Percentiles rank a stretch among this genome's conserved stretches.
These are phyloP conservation scores for Pomacea canaliculata DNA, from an alignment of 2,888 invertebrate species.

Conservation along the genomic window DNA sequence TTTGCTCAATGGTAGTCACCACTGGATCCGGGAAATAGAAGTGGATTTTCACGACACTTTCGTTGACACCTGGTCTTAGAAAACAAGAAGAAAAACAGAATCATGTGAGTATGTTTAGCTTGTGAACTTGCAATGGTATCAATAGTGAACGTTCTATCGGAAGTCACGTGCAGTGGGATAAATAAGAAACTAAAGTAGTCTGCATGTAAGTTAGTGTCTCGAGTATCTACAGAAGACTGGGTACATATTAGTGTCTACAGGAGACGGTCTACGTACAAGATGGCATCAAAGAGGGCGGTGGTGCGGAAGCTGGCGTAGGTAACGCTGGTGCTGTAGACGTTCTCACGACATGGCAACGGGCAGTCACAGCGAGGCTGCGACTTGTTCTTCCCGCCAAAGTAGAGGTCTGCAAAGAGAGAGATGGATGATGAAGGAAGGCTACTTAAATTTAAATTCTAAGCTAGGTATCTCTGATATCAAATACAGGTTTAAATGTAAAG, in stretches of 20 bases:
- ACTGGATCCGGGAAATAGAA: slow-evolving; percentile 38
- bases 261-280: background rate
- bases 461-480: background rate
- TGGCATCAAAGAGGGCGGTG: slow-evolving; percentile 20
- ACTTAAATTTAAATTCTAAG: background rate
- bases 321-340: slow-evolving; percentile 31
- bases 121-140: too few relatives aligned
- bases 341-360: slow-evolving; percentile 34
- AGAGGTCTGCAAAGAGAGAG: slow-evolving; percentile 13
- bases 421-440: background rate
- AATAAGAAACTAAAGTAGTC: too few relatives aligned
- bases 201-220: too few relatives aligned
- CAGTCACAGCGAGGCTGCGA: slow-evolving; percentile 26
- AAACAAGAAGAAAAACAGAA: background rate
- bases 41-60: slow-evolving; percentile 30
- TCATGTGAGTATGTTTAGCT: too few relatives aligned
- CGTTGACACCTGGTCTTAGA: slow-evolving; percentile 11
- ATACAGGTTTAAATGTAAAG: too few relatives aligned
- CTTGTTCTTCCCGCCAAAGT: slow-evolving; percentile 27
- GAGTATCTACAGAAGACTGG: too few relatives aligned
- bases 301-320: slow-evolving; percentile 30
- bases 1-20: slow-evolving; percentile 38
- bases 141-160: too few relatives aligned
- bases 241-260: too few relatives aligned
- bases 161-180: too few relatives aligned